phyloP scores from a whole-genome alignment of 2,888 invertebrate species.

The Lasioglossum vierecki region DNA sequence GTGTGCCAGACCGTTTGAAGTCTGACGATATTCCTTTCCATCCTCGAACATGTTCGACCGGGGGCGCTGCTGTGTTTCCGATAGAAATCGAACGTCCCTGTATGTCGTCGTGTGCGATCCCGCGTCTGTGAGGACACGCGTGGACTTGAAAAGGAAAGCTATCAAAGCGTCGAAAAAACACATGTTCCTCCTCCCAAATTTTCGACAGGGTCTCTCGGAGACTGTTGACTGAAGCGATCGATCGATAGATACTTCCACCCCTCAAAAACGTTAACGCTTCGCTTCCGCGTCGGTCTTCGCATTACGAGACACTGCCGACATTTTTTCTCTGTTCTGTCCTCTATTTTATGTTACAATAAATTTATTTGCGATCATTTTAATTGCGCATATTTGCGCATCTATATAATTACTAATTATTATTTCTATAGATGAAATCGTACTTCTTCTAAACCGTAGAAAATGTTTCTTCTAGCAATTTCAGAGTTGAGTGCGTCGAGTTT shows the following conservation, averaged over 20 bases:
- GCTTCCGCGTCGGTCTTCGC: not conserved
- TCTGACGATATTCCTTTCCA: conserved; percentile 59
- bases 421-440: too few species aligned
- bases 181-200: conserved; percentile 7
- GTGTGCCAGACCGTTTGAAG: conserved; percentile 61
- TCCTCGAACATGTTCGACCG: conserved; percentile 47
- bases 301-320: not conserved
- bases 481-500: not conserved
- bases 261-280: not conserved
- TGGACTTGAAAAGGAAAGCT: conserved; percentile 11
- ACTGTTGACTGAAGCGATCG: not conserved
- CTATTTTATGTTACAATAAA: not conserved
- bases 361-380: too few species aligned
- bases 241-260: not conserved
- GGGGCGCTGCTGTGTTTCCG: conserved; percentile 13
- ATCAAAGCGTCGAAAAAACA: not conserved
- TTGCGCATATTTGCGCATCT: too few species aligned
- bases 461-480: not conserved
- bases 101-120: not conserved
- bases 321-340: not conserved
- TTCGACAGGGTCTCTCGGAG: not conserved
- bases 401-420: too few species aligned
- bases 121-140: conserved; percentile 3
- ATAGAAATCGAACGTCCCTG: conserved; percentile 54
- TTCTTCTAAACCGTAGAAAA: too few species aligned